These are phyloP conservation scores for Porites evermanni DNA, from an alignment of 92 coral and sea anemone species.

Conservation along the genomic window DNA sequence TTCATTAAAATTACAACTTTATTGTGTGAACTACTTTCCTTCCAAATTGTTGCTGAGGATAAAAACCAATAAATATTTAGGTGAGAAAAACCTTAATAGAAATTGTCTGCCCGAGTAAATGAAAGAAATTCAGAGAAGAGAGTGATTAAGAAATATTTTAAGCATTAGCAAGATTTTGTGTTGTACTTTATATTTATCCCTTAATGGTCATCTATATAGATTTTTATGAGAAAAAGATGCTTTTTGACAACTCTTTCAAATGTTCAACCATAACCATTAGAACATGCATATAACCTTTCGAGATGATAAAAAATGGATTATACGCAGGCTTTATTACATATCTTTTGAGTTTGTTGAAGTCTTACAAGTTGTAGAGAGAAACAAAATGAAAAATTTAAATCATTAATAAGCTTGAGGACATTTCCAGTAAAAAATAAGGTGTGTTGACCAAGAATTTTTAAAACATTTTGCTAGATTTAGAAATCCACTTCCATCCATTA, in stretches of 20 bases:
- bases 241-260: slow-evolving; percentile 1
- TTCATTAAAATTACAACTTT: slow-evolving; percentile 36
- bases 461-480: neutral
- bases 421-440: neutral
- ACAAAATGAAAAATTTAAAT: neutral
- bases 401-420: neutral
- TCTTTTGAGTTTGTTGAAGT: neutral
- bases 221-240: slow-evolving; percentile 11
- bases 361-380: neutral
- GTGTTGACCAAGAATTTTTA: neutral
- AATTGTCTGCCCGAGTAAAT: neutral
- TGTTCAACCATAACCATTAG: slow-evolving; percentile 9
- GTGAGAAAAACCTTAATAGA: neutral
- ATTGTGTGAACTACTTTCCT: slow-evolving; percentile 32
- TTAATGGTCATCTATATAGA: slow-evolving; percentile 34
- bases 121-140: neutral
- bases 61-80: slow-evolving; percentile 8
- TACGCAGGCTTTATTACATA: neutral
- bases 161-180: slow-evolving; percentile 38
- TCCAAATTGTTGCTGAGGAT: slow-evolving; percentile 17
- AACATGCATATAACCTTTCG: slow-evolving; percentile 15
- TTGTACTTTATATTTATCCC: slow-evolving; percentile 19
- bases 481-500: neutral
- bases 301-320: neutral
- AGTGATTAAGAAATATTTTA: slow-evolving; percentile 30